Evolutionary conservation across 2,113 vertebrate genomes (phyloP).

Genomic region (Lates calcarifer): DNA sequence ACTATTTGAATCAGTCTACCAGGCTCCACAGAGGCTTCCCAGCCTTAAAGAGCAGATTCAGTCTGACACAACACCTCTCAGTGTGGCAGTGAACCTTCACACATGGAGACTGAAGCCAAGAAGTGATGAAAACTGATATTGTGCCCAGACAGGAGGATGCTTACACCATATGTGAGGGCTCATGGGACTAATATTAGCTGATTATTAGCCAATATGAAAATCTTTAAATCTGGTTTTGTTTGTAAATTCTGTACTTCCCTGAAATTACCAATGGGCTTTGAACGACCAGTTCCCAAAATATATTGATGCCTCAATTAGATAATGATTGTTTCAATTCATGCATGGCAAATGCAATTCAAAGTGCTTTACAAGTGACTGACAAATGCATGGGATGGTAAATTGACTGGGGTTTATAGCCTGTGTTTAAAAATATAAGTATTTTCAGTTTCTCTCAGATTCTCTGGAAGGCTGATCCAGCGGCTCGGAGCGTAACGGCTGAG

Average conservation of each 20-base stretch:
- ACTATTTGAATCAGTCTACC: background rate
- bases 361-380: no score
- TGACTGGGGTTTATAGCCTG: background rate
- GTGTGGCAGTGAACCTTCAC: background rate
- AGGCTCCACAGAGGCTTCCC: background rate
- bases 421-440: background rate
- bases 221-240: no score
- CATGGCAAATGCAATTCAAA: background rate
- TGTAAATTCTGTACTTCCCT: no score
- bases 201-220: no score
- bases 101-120: background rate
- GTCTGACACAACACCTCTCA: background rate
- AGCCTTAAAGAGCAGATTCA: background rate
- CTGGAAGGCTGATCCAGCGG: no score
- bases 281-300: no score
- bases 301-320: no score
- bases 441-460: background rate
- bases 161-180: background rate
- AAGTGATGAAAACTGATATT: background rate
- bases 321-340: no score
- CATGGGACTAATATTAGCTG: background rate
- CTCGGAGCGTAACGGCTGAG: no score
- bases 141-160: background rate
- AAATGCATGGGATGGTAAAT: background rate
- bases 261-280: background rate